Percentiles rank a stretch among this genome's conserved stretches.
Evolutionary conservation across 2,888 invertebrate species (phyloP).

Genomic region (Linnaemya tessellans): DNA sequence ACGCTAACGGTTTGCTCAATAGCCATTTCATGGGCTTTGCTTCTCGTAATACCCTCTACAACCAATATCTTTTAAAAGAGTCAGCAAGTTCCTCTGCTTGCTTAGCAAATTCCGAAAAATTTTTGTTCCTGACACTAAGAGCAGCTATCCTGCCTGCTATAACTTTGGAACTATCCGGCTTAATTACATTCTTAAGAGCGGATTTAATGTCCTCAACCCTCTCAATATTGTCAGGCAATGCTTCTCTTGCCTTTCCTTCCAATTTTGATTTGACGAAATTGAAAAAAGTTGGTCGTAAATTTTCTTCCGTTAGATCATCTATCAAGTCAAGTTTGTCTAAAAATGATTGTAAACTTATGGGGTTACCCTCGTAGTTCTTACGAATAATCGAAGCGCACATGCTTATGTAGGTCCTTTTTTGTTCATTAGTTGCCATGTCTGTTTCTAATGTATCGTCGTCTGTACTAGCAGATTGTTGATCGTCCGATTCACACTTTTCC

Average conservation of each 20-base stretch:
- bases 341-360: constrained; percentile 1
- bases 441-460: not conserved
- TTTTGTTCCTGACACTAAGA: constrained; percentile 13
- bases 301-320: constrained; percentile 13
- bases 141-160: constrained; percentile 32
- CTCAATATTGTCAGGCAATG: constrained; percentile 8
- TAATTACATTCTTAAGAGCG: constrained; percentile 2
- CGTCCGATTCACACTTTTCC: not conserved
- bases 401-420: constrained; percentile 2
- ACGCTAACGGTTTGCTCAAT: constrained; percentile 24
- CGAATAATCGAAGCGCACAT: constrained; percentile 18
- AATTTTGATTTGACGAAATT: constrained; percentile 38
- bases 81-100: no score
- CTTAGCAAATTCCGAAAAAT: constrained; percentile 25
- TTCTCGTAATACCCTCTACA: constrained; percentile 35
- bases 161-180: constrained; percentile 13
- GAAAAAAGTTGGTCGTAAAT: constrained; percentile 3
- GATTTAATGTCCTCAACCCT: no score
- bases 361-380: constrained; percentile 22
- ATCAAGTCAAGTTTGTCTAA: constrained; percentile 31
- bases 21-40: constrained; percentile 39
- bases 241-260: constrained; percentile 29
- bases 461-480: not conserved
- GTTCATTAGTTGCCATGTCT: constrained; percentile 10
- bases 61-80: constrained; percentile 9